These are phyloP conservation scores for Troides aeacus DNA, from an alignment of 2,888 invertebrate genomes.

Conservation along the genomic window DNA sequence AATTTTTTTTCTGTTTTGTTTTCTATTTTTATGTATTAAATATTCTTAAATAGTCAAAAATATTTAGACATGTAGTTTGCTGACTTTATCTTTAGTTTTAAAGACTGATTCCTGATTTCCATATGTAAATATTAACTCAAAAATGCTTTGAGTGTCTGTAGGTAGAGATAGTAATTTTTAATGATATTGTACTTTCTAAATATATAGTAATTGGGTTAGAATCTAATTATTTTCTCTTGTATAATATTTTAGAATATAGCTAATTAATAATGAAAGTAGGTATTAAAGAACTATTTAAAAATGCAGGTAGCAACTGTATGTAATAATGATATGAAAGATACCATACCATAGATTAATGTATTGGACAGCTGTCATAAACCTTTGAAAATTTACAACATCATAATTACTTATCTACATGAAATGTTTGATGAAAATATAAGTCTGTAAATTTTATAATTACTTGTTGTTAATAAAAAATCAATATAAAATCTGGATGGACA, in stretches of 20 bases:
- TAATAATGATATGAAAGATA: constrained; percentile 12
- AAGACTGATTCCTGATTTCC: too few relatives aligned
- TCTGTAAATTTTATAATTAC: neutral
- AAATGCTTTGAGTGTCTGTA: too few relatives aligned
- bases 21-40: neutral
- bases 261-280: neutral
- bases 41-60: neutral
- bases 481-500: too few relatives aligned
- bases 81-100: too few relatives aligned
- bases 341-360: constrained; percentile 22
- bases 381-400: constrained; percentile 12
- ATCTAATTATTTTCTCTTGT: too few relatives aligned
- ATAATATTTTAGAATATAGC: too few relatives aligned
- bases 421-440: neutral
- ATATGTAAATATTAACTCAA: too few relatives aligned
- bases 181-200: too few relatives aligned
- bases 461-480: neutral
- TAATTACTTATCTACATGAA: constrained; percentile 9
- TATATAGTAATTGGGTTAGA: too few relatives aligned
- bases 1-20: neutral
- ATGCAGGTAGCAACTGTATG: constrained; percentile 20
- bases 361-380: constrained; percentile 15
- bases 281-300: neutral
- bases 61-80: too few relatives aligned
- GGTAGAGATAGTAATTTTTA: too few relatives aligned